Base-by-base conservation (phyloP, 2,888 invertebrate genomes). In the Aproaerema taeniolella region DNA sequence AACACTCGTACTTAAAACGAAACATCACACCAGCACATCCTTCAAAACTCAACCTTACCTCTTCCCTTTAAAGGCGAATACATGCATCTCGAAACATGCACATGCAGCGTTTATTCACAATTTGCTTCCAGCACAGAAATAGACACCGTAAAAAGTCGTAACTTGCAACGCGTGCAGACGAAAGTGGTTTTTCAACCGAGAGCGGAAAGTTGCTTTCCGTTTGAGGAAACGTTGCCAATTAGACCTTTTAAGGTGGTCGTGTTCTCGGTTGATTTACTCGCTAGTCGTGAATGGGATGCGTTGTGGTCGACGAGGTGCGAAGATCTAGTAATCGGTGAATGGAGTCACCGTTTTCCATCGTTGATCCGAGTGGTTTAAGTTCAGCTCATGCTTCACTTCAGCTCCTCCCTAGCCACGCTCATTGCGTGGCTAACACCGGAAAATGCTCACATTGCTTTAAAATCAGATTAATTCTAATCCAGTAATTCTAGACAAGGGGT, bases 121-220 rank as follows among this genome's bases (percentile, higher is more conserved):
- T 50, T 50, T 47, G 48, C 49, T 50, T 50, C 43, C 53, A 45
- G 56, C 53, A 67, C 75, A 75, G 75, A 82, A 85, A 83, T 83
- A 85, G 78, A 67, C 55, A 52, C 60, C 45, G 73, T 73, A 82
- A 80, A 82, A 82, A 81, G 86, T 69, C 73, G 71, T 77, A 85
- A 76, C 73, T 76, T 64, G 60, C 61, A 58, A 56, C 57, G 54
- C 62, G 60, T 55, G 62, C 69, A 68, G 61, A 69, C 75, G 83
- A 85, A 82, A 86, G 86, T 86, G 82, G 82, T 79, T 74, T 69
- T 65, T 75, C 76, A 61, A 61, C 61, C 61, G 55, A 56, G 47
- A 61, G 65, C 82, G 68, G 82, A 85, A 82, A 86, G 85, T 75
- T 69, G 83, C 76, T 80, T 80, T 83, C 78, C 67, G 78, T 70